Evolutionary conservation across 2,113 vertebrate species (phyloP).

Genomic region (Harpagus bidentatus): DNA sequence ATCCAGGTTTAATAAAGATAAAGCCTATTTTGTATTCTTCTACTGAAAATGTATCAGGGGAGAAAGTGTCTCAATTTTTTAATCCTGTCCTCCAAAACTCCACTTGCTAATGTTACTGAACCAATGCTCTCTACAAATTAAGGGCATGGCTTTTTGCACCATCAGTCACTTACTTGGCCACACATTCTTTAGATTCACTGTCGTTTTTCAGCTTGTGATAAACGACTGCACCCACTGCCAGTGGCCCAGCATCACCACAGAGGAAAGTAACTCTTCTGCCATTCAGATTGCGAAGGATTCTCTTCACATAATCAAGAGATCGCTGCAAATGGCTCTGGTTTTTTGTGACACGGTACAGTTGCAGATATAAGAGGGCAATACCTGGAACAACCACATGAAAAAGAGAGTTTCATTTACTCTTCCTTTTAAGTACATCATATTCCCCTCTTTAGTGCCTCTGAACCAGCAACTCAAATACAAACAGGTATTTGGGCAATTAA

Average conservation of each 20-base stretch:
- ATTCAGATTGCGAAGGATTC: conserved; percentile 87
- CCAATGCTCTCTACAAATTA: neutral
- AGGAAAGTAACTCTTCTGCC: conserved; percentile 92
- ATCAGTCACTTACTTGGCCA: conserved; percentile 80
- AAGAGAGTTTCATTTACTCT: neutral
- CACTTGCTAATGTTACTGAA: neutral
- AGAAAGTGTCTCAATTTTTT: neutral
- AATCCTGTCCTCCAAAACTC: neutral
- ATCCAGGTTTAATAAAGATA: neutral
- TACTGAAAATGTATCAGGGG: neutral
- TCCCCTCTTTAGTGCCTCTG: neutral
- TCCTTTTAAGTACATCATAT: neutral
- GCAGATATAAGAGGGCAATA: conserved; percentile 91
- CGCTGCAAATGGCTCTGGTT: conserved; percentile 86
- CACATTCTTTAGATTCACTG: conserved; percentile 85
- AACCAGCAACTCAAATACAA: neutral
- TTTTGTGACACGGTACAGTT: conserved; percentile 79
- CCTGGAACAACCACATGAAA: conserved; percentile 68
- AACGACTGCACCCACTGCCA: conserved; percentile 91
- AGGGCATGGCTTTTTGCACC: neutral
- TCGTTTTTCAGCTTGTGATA: conserved; percentile 86
- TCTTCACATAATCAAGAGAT: conserved; percentile 90
- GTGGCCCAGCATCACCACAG: conserved; percentile 91
- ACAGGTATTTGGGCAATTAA: neutral
- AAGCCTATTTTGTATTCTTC: neutral